These are phyloP conservation scores for Lordiphosa collinella DNA, from an alignment of 1,140 invertebrate genomes.

Conservation along the genomic window DNA sequence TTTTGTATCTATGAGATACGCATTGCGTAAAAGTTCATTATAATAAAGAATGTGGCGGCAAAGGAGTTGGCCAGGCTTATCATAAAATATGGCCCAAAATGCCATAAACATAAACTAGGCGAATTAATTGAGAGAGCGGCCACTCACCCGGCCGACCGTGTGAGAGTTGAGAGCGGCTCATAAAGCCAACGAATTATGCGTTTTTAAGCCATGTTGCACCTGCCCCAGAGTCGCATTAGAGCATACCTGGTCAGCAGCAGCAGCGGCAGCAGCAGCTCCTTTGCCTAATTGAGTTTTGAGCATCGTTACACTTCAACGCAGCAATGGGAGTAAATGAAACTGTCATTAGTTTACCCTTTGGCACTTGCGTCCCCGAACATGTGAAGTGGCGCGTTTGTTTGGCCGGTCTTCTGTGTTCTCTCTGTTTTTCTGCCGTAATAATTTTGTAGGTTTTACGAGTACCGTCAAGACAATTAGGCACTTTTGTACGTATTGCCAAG, in stretches of 20 bases:
- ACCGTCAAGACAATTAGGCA: conserved; percentile 76
- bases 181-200: conserved; percentile 70
- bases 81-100: conserved; percentile 62
- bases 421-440: conserved; percentile 55
- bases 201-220: conserved; percentile 64
- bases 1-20: conserved; percentile 67
- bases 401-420: conserved; percentile 10
- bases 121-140: conserved; percentile 68
- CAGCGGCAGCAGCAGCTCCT: background rate
- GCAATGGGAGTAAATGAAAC: conserved; percentile 77
- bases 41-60: conserved; percentile 38
- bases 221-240: conserved; percentile 28
- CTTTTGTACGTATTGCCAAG: conserved; percentile 53
- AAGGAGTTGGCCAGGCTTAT: conserved; percentile 40
- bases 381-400: conserved; percentile 70
- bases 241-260: conserved; percentile 1
- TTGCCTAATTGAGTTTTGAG: conserved; percentile 72
- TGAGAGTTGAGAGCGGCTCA: conserved; percentile 38
- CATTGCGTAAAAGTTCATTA: conserved; percentile 72
- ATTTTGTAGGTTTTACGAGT: conserved; percentile 77
- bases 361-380: conserved; percentile 60
- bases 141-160: background rate
- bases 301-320: conserved; percentile 74
- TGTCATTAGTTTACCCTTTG: conserved; percentile 77
- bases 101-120: conserved; percentile 73